Percentiles rank a stretch among this genome's conserved stretches.
Evolutionary conservation across 2,113 vertebrate genomes (phyloP).

Genomic region (Jaculus jaculus): DNA sequence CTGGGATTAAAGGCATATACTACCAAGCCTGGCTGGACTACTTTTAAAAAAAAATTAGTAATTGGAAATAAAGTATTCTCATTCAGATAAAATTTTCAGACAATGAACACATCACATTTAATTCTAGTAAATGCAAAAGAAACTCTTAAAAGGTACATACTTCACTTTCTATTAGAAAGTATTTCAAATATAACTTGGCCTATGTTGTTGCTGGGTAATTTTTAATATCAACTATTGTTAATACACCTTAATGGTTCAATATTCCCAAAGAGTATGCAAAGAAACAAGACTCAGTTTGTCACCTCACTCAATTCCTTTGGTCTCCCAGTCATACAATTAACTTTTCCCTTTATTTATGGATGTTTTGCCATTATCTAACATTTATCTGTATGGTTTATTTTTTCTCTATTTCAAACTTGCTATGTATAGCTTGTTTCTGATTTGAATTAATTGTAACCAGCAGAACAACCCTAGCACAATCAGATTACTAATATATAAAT

Average conservation of each 20-base stretch:
- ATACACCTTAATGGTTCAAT: not conserved
- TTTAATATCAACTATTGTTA: not conserved
- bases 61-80: conserved; percentile 37
- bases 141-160: conserved; percentile 6
- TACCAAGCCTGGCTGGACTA: no score
- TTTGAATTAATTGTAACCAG: conserved; percentile 44
- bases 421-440: conserved; percentile 46
- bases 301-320: not conserved
- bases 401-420: not conserved
- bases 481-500: conserved; percentile 50
- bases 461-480: conserved; percentile 49
- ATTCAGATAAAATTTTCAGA: conserved; percentile 53
- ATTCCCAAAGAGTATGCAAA: conserved; percentile 19
- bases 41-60: not conserved
- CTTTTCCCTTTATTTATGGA: not conserved
- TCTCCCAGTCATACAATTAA: not conserved
- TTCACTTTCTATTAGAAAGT: conserved; percentile 31
- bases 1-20: no score
- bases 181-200: not conserved
- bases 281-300: not conserved
- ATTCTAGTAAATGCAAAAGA: conserved; percentile 11
- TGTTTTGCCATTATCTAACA: not conserved
- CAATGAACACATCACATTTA: conserved; percentile 44
- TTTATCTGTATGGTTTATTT: conserved; percentile 8
- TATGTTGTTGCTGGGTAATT: not conserved